Percentiles rank a stretch among this genome's conserved stretches.
These are phyloP conservation scores for Percopsis omiscomaycus DNA, from an alignment of 2,797 vertebrate genomes.

Conservation along the genomic window DNA sequence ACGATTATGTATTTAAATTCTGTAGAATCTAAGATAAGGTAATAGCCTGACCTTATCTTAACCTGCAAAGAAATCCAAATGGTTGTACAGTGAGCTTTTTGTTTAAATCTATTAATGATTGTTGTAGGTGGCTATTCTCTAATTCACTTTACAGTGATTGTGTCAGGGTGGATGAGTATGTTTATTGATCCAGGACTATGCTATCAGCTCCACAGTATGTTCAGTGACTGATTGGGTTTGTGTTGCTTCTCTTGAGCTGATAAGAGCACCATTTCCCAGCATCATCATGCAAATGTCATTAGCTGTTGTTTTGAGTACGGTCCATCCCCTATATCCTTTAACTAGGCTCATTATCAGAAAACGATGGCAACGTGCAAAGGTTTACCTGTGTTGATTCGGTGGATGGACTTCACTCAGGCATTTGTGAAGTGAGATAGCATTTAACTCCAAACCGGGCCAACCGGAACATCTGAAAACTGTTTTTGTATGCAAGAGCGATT, in stretches of 20 bases:
- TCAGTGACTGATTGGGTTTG: slow-evolving; percentile 12
- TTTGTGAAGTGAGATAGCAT: slow-evolving; percentile 26
- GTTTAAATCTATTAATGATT: no score
- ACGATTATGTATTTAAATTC: not conserved
- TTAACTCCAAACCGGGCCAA: not conserved
- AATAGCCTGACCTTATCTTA: slow-evolving; percentile 37
- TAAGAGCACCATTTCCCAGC: not conserved
- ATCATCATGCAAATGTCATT: no score
- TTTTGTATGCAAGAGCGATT: no score
- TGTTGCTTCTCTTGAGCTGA: slow-evolving; percentile 19
- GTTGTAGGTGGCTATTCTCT: not conserved
- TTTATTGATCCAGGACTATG: not conserved
- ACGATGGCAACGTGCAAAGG: slow-evolving; percentile 43
- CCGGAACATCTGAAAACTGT: not conserved
- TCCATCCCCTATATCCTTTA: slow-evolving; percentile 1
- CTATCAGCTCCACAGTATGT: not conserved
- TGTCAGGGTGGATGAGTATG: not conserved
- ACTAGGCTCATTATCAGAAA: not conserved
- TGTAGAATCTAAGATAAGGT: slow-evolving; percentile 45
- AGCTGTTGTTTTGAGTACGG: no score
- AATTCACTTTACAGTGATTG: not conserved
- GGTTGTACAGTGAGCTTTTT: not conserved
- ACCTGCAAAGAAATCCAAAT: slow-evolving; percentile 31
- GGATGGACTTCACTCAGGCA: slow-evolving; percentile 49
- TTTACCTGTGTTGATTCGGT: slow-evolving; percentile 15